phyloP scores from a whole-genome alignment of 1,140 invertebrate species.

The Drosophila pseudoananassae region DNA sequence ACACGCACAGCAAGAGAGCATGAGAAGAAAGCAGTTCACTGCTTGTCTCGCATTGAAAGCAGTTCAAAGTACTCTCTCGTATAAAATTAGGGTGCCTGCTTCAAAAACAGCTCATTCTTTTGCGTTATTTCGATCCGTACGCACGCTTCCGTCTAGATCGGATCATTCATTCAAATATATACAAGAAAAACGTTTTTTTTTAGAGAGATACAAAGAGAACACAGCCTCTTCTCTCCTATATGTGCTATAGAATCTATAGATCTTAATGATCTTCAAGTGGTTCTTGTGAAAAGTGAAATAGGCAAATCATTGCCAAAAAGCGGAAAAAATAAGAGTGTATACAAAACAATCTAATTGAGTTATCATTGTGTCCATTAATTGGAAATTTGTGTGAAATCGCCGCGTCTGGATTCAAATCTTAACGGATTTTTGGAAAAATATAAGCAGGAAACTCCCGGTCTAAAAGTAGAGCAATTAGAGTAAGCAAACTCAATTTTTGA shows the following conservation, averaged over 20 bases:
- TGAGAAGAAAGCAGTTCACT: constrained; percentile 12
- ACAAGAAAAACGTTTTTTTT: neutral
- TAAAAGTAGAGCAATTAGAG: constrained; percentile 5
- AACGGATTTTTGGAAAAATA: constrained; percentile 26
- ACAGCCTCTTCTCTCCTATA: neutral
- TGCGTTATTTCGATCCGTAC: constrained; percentile 65
- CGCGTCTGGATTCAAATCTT: constrained; percentile 39
- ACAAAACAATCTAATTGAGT: constrained; percentile 35
- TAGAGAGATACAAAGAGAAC: neutral
- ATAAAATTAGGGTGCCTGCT: constrained; percentile 38
- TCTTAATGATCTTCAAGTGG: constrained; percentile 43
- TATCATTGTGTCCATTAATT: constrained; percentile 36
- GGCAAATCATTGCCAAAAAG: constrained; percentile 51
- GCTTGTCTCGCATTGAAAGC: neutral
- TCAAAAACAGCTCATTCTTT: constrained; percentile 49
- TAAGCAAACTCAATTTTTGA: constrained; percentile 26
- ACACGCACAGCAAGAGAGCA: constrained; percentile 38
- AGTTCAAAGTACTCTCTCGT: neutral
- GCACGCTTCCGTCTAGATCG: constrained; percentile 22
- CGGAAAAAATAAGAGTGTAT: constrained; percentile 1
- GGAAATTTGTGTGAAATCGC: constrained; percentile 17
- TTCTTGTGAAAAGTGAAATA: constrained; percentile 28
- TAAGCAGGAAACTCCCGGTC: constrained; percentile 1
- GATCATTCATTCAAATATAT: constrained; percentile 26
- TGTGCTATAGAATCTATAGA: constrained; percentile 16